phyloP scores from a whole-genome alignment of 2,888 invertebrate species.

The Eupeodes luniger region DNA sequence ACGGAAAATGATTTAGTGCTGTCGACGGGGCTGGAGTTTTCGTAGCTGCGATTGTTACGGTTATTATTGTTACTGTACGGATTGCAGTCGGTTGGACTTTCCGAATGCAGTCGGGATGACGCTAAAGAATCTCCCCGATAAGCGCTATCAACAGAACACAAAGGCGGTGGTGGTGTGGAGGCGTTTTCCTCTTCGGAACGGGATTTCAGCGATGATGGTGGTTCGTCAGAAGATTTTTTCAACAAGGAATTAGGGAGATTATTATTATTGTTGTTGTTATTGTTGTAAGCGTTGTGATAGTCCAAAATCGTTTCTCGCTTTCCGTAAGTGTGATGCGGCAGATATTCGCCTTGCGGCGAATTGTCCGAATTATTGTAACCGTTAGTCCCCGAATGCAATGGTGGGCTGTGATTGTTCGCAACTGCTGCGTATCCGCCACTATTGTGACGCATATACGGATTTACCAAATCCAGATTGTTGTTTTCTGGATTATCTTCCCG shows the following conservation, averaged over 20 bases:
- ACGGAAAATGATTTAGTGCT: slow-evolving; percentile 83
- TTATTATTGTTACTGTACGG: slow-evolving; percentile 70
- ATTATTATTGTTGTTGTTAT: slow-evolving; percentile 78
- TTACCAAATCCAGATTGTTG: slow-evolving; percentile 82
- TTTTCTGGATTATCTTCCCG: slow-evolving; percentile 77
- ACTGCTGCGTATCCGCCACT: slow-evolving; percentile 78
- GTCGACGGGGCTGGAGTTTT: slow-evolving; percentile 83
- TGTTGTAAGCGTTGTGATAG: slow-evolving; percentile 81
- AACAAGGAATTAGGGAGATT: slow-evolving; percentile 58
- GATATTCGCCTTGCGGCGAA: slow-evolving; percentile 80
- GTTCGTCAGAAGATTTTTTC: slow-evolving; percentile 61
- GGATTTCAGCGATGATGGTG: slow-evolving; percentile 71
- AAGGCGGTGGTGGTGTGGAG: slow-evolving; percentile 81
- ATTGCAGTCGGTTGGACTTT: slow-evolving; percentile 82
- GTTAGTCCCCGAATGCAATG: slow-evolving; percentile 74
- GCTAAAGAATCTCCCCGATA: slow-evolving; percentile 75
- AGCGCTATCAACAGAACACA: slow-evolving; percentile 76
- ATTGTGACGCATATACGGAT: slow-evolving; percentile 83
- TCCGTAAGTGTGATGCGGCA: slow-evolving; percentile 79
- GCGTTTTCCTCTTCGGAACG: slow-evolving; percentile 81
- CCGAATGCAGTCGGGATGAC: slow-evolving; percentile 82
- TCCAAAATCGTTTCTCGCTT: slow-evolving; percentile 79
- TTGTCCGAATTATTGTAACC: slow-evolving; percentile 69
- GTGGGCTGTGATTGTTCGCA: slow-evolving; percentile 81
- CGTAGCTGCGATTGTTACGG: slow-evolving; percentile 79